Base-by-base conservation (phyloP, 1,140 invertebrate species). In the Trichonephila clavata region DNA sequence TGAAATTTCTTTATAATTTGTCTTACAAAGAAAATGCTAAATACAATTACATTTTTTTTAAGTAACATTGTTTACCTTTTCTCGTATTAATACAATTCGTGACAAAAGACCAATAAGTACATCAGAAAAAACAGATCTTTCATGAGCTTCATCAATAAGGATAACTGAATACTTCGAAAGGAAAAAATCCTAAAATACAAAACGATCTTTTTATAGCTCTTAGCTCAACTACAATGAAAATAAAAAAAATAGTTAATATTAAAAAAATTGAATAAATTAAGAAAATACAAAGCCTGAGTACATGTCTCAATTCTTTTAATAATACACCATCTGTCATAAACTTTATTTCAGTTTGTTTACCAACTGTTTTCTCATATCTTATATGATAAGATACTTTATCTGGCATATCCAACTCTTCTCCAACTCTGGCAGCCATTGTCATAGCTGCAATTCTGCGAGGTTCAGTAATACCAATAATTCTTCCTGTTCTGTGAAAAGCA, bases 241-340 rank as follows among this genome's bases (percentile, higher is more conserved):
- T 13, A 27, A 27, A 71, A n/a, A 5, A 32, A 71, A 3, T 50
- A 50, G 10, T 80, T 39, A 6, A 20, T 2, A 24, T 80, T 18
- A 7, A 32, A 80, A 16, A 10, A 80, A 80, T 21, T 32, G 32
- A 32, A 27, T 71, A 27, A 27, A 71, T 39, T 39, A 39, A 32
- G 32, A 61, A 61, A 61, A 16, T 14, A 8, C 16, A 71, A 43
- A n/a, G 65, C 60, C 57, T 84, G 32, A 39, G 32, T 39, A 93
- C 93, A 57, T 95, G 94, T 93, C 96, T 95, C 77, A 97, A 95
- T 95, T 97, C 97, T 96, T 99, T 99, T 10, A 99, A 95, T 6
- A 99, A 96, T 8, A 99, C 99, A 96, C 99, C 99, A 96, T 99
- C 99, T n/a, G 99, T 99, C 99, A 99, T 99, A 95, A 99, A 99